These are phyloP conservation scores for Bolborhynchus lineola DNA, from an alignment of 2,113 vertebrate species.

Conservation along the genomic window DNA sequence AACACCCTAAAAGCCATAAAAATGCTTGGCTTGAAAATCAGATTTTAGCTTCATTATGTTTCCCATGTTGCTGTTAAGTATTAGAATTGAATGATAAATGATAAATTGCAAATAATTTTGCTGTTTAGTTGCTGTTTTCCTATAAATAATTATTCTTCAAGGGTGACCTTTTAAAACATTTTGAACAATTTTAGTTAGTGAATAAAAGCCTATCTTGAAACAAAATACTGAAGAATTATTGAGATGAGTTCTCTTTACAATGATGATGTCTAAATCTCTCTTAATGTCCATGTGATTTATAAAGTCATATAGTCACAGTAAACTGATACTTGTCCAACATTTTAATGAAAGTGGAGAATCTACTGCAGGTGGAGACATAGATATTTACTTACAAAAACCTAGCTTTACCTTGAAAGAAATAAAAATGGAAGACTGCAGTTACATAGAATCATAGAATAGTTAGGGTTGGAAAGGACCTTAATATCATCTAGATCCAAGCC, in stretches of 20 bases:
- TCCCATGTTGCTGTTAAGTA: not conserved
- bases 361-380: not conserved
- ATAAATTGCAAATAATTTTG: not conserved
- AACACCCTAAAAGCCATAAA: not conserved
- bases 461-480: too few species aligned
- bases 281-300: not conserved
- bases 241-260: not conserved
- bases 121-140: not conserved
- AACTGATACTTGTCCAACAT: fast-evolving
- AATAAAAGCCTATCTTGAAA: not conserved
- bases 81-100: not conserved
- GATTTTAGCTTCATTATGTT: not conserved
- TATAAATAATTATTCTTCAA: not conserved
- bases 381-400: not conserved
- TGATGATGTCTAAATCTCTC: not conserved
- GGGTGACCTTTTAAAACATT: not conserved
- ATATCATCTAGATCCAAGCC: too few species aligned
- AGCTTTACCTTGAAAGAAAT: not conserved
- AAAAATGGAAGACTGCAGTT: not conserved
- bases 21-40: not conserved
- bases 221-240: not conserved
- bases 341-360: not conserved
- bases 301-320: not conserved
- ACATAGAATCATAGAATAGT: too few species aligned
- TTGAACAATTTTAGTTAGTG: not conserved